Evolutionary conservation across 2,888 invertebrate species (phyloP).

Genomic region (Emesis russula): DNA sequence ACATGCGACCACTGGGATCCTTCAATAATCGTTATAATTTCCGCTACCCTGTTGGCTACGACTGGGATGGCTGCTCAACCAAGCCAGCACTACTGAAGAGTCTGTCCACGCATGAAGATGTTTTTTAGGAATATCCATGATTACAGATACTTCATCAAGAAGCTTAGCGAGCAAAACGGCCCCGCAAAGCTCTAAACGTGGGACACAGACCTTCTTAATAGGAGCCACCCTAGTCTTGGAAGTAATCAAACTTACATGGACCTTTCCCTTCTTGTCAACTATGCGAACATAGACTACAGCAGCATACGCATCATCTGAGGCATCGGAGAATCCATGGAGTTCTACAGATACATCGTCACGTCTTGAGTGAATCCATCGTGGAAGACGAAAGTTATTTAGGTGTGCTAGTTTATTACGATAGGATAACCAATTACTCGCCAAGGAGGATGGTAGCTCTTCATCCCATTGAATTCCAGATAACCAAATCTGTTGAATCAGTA

Average conservation of each 20-base stretch:
- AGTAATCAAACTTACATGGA: neutral
- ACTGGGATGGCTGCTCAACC: neutral
- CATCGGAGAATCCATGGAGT: slow-evolving; percentile 78
- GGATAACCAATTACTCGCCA: slow-evolving; percentile 43
- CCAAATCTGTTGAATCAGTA: slow-evolving; percentile 89
- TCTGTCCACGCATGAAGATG: neutral
- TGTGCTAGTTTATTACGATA: slow-evolving; percentile 37
- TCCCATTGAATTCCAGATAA: slow-evolving; percentile 87
- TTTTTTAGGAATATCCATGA: neutral
- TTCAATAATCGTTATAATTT: neutral
- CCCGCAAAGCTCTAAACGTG: slow-evolving; percentile 8
- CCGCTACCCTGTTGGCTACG: neutral
- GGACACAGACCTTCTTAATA: neutral
- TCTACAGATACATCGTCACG: slow-evolving; percentile 30
- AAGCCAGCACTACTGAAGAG: neutral
- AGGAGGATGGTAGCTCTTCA: slow-evolving; percentile 68
- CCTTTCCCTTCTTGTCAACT: slow-evolving; percentile 6
- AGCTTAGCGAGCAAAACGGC: neutral
- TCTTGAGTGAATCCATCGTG: slow-evolving; percentile 53
- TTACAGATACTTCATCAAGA: slow-evolving; percentile 5
- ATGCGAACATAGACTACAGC: slow-evolving; percentile 70
- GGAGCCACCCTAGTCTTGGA: slow-evolving; percentile 10
- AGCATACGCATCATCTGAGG: slow-evolving; percentile 71
- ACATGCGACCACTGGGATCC: slow-evolving; percentile 19
- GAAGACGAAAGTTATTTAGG: slow-evolving; percentile 34